Evolutionary conservation across 1,140 invertebrate genomes (phyloP), one percentile per base, ranked within the genome.

Genomic region (Tetragonula clypearis): DNA sequence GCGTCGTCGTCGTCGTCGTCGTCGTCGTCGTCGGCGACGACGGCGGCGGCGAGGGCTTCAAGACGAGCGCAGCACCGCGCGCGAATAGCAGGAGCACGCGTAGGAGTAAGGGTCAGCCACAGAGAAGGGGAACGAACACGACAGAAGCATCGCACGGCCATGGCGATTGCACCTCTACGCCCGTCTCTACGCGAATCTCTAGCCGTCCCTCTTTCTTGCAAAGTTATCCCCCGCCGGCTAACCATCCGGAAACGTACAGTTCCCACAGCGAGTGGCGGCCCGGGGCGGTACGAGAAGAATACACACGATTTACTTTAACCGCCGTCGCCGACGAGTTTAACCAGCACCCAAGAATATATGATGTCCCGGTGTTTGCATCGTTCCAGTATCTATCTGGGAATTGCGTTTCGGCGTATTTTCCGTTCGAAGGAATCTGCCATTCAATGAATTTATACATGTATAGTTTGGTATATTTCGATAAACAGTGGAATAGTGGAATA

Each of bases 21-120:
- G 69, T 17, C 56, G 72, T n/a, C 69, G 76, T 41, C 68, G 35
- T 55, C 79, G 41, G 14, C 26, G 73, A 56, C 30, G 30, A 30
- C 30, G 35, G 35, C 35, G 35, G 35, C 35, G 35, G 3, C 80
- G 72, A 0, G 41, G 41, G 41, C 62, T 66, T 9, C 49, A 68
- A 82, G 74, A 41, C 53, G 53, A 78, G 35, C 23, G 17, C n/a
- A 17, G 76, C 41, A 49, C 41, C 8, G 41, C 41, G 41, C 41
- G 41, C 41, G 72, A 72, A 62, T 76, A 79, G 82, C 65, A 72
- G 76, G 82, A 84, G 76, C 65, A 72, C 75, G 79, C 74, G 81
- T 83, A 77, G 81, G 62, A 83, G 74, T 77, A 26, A 4, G 11
- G 11, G 17, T 6, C n/a, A 19, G 55, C 15, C 65, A 30, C 35